Evolutionary conservation across 2,888 invertebrate genomes (phyloP).

Genomic region (Meta bourneti): DNA sequence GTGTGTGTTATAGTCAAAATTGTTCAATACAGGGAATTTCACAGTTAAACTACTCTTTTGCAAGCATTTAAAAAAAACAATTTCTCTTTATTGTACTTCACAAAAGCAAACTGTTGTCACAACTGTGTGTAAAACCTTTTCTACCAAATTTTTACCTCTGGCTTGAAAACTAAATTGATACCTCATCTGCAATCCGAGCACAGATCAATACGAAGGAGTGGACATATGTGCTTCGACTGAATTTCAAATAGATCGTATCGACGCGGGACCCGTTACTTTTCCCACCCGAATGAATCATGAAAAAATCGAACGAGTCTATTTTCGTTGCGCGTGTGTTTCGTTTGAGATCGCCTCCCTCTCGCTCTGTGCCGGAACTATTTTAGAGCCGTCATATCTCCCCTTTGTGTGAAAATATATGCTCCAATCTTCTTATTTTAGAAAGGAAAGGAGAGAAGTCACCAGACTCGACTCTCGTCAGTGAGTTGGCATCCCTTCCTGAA

Average conservation of each 20-base stretch:
- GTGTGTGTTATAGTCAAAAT: no score
- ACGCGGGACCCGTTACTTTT: background rate
- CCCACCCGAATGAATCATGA: background rate
- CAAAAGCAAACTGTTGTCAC: no score
- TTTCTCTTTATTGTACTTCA: no score
- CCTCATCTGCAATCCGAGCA: background rate
- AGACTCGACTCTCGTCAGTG: background rate
- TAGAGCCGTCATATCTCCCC: background rate
- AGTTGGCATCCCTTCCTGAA: background rate
- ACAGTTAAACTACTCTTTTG: no score
- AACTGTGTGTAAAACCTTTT: no score
- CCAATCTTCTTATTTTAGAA: background rate
- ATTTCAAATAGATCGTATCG: background rate
- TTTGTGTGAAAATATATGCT: background rate
- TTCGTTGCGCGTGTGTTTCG: background rate
- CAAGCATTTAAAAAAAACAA: no score
- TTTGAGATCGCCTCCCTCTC: background rate
- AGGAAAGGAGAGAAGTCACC: background rate
- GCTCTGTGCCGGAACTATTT: background rate
- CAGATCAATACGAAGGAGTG: background rate
- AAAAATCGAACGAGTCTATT: background rate
- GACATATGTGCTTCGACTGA: background rate
- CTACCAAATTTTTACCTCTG: no score
- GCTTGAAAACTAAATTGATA: background rate
- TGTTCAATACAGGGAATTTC: no score